Evolutionary conservation across 1,140 invertebrate genomes (phyloP).

Genomic region (Meloidogyne floridensis): DNA sequence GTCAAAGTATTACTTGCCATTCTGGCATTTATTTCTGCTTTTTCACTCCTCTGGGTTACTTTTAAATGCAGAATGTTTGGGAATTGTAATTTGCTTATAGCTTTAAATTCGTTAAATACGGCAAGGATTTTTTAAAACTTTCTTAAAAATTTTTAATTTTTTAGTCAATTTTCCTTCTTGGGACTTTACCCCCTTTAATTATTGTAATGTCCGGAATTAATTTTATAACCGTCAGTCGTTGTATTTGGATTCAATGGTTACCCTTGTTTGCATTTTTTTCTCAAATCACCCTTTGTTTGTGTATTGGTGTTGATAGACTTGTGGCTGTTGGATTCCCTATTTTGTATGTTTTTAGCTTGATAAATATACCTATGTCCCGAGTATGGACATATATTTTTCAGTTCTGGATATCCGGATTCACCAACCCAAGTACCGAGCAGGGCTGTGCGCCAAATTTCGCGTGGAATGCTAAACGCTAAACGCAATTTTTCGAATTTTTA

Average conservation of each 20-base stretch:
- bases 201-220: not conserved
- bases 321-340: not conserved
- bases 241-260: not conserved
- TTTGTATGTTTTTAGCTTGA: not conserved
- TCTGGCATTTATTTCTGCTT: not conserved
- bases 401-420: too few species aligned
- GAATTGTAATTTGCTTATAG: slow-evolving; percentile 2
- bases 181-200: not conserved
- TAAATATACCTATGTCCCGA: not conserved
- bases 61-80: slow-evolving; percentile 3
- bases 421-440: too few species aligned
- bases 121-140: not conserved
- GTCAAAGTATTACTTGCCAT: not conserved
- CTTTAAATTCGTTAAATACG: slow-evolving; percentile 3
- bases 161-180: not conserved
- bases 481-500: too few species aligned
- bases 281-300: not conserved
- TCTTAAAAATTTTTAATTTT: not conserved
- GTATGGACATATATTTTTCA: too few species aligned
- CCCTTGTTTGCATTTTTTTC: not conserved
- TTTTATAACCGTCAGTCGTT: not conserved
- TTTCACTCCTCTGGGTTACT: not conserved
- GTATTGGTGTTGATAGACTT: not conserved
- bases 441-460: too few species aligned
- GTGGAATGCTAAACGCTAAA: too few species aligned